Percentiles rank a stretch among this genome's conserved stretches.
These are phyloP conservation scores for Lepeophtheirus salmonis DNA, from an alignment of 1,140 invertebrate genomes.

Conservation along the genomic window DNA sequence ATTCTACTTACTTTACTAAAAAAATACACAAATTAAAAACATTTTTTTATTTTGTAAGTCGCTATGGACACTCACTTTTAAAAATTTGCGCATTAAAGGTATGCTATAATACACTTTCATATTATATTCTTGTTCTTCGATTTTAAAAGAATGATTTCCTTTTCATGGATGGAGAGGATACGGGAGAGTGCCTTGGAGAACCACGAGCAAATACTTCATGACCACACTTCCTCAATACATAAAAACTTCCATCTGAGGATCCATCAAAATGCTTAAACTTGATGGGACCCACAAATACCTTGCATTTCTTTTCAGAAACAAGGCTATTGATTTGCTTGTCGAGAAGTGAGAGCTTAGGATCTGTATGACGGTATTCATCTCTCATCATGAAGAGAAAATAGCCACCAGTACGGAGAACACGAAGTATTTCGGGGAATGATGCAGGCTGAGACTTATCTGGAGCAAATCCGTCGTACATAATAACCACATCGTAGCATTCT, in stretches of 20 bases:
- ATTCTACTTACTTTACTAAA: too few species aligned
- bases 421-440: neutral
- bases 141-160: too few species aligned
- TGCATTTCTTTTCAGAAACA: neutral
- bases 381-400: neutral
- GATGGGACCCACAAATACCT: neutral
- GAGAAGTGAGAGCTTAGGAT: neutral
- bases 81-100: too few species aligned
- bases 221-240: neutral
- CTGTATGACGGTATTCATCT: neutral
- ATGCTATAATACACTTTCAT: too few species aligned
- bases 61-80: too few species aligned
- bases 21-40: too few species aligned
- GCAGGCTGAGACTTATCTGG: neutral
- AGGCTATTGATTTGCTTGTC: neutral
- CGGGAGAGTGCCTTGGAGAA: neutral
- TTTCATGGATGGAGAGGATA: neutral
- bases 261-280: neutral
- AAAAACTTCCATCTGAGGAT: neutral
- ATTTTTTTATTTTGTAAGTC: too few species aligned
- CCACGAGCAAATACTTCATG: neutral
- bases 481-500: neutral
- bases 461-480: neutral
- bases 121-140: too few species aligned
- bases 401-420: neutral